Evolutionary conservation across 2,888 invertebrate species (phyloP).

Genomic region (Dasypolia templi): DNA sequence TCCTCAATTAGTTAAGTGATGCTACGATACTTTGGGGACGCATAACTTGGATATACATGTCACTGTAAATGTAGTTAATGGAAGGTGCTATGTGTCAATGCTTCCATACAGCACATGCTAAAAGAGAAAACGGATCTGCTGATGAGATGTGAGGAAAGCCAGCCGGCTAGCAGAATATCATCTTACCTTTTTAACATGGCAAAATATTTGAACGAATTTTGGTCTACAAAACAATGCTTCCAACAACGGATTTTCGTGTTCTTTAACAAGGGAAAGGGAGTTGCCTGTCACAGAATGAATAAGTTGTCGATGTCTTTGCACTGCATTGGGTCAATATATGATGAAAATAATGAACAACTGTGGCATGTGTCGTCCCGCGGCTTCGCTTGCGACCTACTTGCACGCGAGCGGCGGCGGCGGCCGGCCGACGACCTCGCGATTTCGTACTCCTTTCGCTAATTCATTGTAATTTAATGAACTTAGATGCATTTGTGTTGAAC

Average conservation of each 20-base stretch:
- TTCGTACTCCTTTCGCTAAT: constrained; percentile 64
- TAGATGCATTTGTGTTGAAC: constrained; percentile 41
- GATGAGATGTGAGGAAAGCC: neutral
- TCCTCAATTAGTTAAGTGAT: constrained; percentile 24
- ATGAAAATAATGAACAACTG: constrained; percentile 31
- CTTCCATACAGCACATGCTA: neutral
- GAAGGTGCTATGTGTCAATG: neutral
- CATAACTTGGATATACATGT: constrained; percentile 4
- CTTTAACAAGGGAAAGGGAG: constrained; percentile 6
- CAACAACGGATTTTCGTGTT: neutral
- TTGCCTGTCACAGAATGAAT: constrained; percentile 3
- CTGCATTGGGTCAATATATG: constrained; percentile 30
- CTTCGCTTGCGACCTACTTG: constrained; percentile 56
- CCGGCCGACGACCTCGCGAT: constrained; percentile 60
- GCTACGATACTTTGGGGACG: constrained; percentile 8
- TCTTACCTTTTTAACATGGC: too few relatives aligned
- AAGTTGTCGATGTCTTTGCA: constrained; percentile 18
- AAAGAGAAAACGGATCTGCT: neutral
- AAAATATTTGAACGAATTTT: neutral
- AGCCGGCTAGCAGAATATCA: neutral
- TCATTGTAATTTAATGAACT: constrained; percentile 56
- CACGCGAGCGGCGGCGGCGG: constrained; percentile 34
- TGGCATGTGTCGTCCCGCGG: constrained; percentile 21
- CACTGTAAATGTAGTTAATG: neutral
- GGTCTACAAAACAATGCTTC: neutral